Conservation (phyloP, 2,888 invertebrate genomes). For the Acrocyrtus sp. region DNA sequence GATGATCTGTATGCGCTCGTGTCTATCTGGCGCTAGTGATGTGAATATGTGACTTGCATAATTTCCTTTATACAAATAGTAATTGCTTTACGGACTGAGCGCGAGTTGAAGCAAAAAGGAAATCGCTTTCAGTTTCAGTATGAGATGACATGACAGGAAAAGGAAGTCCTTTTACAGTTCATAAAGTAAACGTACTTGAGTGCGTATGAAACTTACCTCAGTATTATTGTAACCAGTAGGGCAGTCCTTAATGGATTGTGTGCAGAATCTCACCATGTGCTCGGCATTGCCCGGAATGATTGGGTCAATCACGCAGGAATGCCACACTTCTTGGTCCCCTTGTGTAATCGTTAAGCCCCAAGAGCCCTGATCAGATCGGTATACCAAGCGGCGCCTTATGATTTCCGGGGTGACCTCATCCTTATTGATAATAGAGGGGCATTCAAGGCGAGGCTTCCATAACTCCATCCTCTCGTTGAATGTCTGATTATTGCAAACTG, state of each 20-base stretch:
- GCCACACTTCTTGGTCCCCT: constrained; percentile 63
- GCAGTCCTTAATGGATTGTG: constrained; percentile 65
- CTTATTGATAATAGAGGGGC: constrained; percentile 64
- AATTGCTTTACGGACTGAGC: too few relatives aligned
- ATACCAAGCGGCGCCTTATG: constrained; percentile 61
- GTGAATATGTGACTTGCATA: constrained; percentile 31
- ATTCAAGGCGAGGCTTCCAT: constrained; percentile 67
- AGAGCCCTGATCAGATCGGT: constrained; percentile 61
- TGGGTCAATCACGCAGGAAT: constrained; percentile 67
- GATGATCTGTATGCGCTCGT: too few relatives aligned
- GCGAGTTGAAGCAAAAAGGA: too few relatives aligned
- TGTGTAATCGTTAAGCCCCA: constrained; percentile 65
- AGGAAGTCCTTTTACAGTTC: too few relatives aligned
- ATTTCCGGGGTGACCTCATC: constrained; percentile 54
- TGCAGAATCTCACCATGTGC: constrained; percentile 66
- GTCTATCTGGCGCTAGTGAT: too few relatives aligned
- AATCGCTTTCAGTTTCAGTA: too few relatives aligned
- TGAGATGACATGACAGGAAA: too few relatives aligned
- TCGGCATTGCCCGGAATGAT: constrained; percentile 64
- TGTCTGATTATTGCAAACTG: constrained; percentile 67
- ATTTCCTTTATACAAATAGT: too few relatives aligned
- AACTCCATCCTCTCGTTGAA: constrained; percentile 63
- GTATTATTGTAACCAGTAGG: constrained; percentile 66
- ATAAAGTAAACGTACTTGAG: too few relatives aligned
- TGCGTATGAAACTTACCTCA: constrained; percentile 65